Evolutionary conservation across 2,888 invertebrate genomes (phyloP), one percentile per base, ranked within the genome.

Genomic region (Portevinia maculata): DNA sequence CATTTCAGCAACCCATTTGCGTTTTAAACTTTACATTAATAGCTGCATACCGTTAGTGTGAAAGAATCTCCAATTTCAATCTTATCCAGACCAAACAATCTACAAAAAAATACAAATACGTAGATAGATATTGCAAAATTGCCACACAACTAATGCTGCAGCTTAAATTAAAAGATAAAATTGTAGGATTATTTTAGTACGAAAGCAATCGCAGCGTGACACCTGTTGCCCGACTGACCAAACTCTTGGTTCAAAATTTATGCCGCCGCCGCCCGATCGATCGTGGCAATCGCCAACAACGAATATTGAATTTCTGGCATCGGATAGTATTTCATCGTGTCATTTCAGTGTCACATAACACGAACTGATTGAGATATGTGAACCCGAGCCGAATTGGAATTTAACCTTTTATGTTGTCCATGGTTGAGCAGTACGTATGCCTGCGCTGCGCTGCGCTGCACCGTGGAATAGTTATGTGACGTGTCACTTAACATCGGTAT

Each of bases 311-410:
- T 81, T 81, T 76, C 81, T 70, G 37, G 53, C 65, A 71, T 75
- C 75, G 81, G 75, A 81, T 81, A 65, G 76, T 75, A 81, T 81
- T 81, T 81, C 81, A 53, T 81, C 81, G 81, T 81, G 81, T 81
- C 81, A 81, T 75, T 81, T 81, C 81, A 76, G 81, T 81, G 81
- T 81, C 81, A 81, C 81, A 81, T 70, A 81, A 81, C 81, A 81
- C 76, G 70, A 81, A 81, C 76, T 75, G 81, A 81, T 81, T 81
- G 81, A 81, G 81, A 81, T 81, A 81, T 81, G 81, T 81, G 76
- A 81, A 81, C 81, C 70, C 71, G 62, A 78, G 67, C 67, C 60
- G 67, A 83, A 73, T 83, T 78, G 83, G 76, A 76, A 78, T 78
- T 78, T 83, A 83, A 83, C 78, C 83, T 83, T 83, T 83, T 46